These are phyloP conservation scores for Luidia sarsii DNA, from an alignment of 53 echinoderm and acorn worm species.

Conservation along the genomic window DNA sequence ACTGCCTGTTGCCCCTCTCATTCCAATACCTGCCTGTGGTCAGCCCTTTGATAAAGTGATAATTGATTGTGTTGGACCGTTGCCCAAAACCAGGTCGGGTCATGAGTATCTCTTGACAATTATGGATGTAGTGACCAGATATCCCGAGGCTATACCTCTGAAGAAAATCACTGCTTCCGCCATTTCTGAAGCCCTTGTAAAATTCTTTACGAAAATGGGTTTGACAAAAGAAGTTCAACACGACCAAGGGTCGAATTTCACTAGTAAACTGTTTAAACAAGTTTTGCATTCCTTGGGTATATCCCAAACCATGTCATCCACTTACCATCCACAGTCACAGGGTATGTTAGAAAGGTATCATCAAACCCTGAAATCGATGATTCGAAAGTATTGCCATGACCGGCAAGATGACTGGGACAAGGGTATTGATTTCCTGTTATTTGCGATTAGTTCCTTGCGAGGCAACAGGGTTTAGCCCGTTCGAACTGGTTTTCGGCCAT, in stretches of 20 bases:
- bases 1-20: conserved; percentile 52
- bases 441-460: conserved; percentile 26
- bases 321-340: conserved; percentile 65
- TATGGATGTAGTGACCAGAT: conserved; percentile 46
- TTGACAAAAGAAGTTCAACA: conserved; percentile 58
- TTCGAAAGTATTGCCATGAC: conserved; percentile 28
- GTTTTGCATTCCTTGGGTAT: conserved; percentile 54
- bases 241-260: conserved; percentile 67
- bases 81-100: conserved; percentile 51
- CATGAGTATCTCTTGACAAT: conserved; percentile 59
- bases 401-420: conserved; percentile 57
- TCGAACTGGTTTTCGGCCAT: conserved; percentile 16
- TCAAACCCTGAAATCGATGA: conserved; percentile 58
- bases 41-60: conserved; percentile 55
- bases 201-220: conserved; percentile 63
- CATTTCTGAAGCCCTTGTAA: conserved; percentile 49
- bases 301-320: conserved; percentile 48
- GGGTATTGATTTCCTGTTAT: conserved; percentile 41
- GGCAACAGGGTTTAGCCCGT: conserved; percentile 44
- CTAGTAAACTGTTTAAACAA: conserved; percentile 49
- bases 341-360: conserved; percentile 62
- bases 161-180: conserved; percentile 33
- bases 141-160: conserved; percentile 68
- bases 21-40: conserved; percentile 54
- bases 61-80: conserved; percentile 61